Evolutionary conservation across 30 jellyfish, hydroid and myxozoan genomes (phyloP).

Genomic region (Pseudorhiza aurosa): DNA sequence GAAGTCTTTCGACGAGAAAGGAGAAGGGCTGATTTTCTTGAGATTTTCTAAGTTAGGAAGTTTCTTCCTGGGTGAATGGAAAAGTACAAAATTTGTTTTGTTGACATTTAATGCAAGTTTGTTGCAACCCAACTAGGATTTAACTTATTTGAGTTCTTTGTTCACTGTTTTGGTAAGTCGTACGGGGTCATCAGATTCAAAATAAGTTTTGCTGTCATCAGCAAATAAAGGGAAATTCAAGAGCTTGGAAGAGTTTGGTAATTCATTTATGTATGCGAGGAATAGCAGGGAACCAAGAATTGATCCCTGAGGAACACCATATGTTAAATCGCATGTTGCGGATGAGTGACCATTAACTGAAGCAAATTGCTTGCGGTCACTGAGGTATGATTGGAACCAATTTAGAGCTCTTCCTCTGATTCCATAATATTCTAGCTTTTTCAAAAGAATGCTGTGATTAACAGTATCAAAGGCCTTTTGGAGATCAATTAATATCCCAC

Average conservation of each 20-base stretch:
- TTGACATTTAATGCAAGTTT: no score
- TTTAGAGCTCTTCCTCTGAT: not conserved
- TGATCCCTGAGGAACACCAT: constrained; percentile 49
- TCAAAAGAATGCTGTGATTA: constrained; percentile 16
- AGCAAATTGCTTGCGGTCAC: constrained; percentile 1
- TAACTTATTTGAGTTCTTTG: not conserved
- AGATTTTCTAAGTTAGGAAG: no score
- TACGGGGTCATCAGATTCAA: not conserved
- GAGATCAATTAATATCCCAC: constrained; percentile 51
- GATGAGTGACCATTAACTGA: constrained; percentile 33
- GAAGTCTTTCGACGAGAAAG: not conserved
- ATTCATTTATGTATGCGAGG: constrained; percentile 5
- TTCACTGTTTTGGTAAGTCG: no score
- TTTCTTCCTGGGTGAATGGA: not conserved
- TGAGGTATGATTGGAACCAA: constrained; percentile 3
- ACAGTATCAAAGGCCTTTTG: constrained; percentile 30
- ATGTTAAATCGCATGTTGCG: not conserved
- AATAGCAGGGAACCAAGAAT: constrained; percentile 27
- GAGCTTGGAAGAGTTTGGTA: constrained; percentile 1
- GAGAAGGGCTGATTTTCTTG: no score
- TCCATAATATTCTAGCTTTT: constrained; percentile 20
- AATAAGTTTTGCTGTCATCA: not conserved
- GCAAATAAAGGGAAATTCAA: not conserved
- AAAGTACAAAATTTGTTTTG: not conserved
- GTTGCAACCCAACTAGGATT: no score